Evolutionary conservation across 23 tunicate species (phyloP), one percentile per base, ranked within the genome.

Genomic region (Ciona savignyi): DNA sequence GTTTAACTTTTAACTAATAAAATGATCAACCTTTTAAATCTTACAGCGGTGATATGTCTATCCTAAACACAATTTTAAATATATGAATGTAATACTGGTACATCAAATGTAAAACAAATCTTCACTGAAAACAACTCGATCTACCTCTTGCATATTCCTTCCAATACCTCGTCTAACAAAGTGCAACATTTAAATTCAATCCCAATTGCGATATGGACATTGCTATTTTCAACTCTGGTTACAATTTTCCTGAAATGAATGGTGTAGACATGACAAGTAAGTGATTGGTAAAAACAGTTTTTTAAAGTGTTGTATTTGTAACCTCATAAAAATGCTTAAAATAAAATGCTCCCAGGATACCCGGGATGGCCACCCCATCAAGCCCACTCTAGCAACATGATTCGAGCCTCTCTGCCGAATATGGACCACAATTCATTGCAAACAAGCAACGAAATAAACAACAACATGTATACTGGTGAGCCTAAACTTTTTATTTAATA

Each of bases 381-480:
- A 42, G 11, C 56, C 15, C 56, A 42, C 15, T 15, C 56, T 6
- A 42, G 56, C 56, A 42, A 42, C 56, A 42, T 42, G 56, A 15
- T 15, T 6, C 9, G 56, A 42, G 56, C 11, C 9, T 9, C 11
- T 9, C 9, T 42, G 56, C 9, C 9, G 11, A 42, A 42, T 42
- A 42, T 42, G 56, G 56, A 42, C 56, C 56, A 42, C 56, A 42
- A 42, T 42, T 69, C 73, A 27, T 51, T 51, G 32, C 73, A 69
- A 51, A 69, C 23, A 9, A 69, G 25, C 73, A 34, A 32, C 33
- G 73, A 69, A 69, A 32, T 69, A 19, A 69, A 69, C 73, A 69
- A 69, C 51, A 69, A 69, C 33, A 32, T 33, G 51, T 69, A 30
- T 31, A 69, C 73, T 29, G 73, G 73, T 69, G 23, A 3, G 73